Evolutionary conservation across 2,113 vertebrate species (phyloP).

Genomic region (Etheostoma spectabile): DNA sequence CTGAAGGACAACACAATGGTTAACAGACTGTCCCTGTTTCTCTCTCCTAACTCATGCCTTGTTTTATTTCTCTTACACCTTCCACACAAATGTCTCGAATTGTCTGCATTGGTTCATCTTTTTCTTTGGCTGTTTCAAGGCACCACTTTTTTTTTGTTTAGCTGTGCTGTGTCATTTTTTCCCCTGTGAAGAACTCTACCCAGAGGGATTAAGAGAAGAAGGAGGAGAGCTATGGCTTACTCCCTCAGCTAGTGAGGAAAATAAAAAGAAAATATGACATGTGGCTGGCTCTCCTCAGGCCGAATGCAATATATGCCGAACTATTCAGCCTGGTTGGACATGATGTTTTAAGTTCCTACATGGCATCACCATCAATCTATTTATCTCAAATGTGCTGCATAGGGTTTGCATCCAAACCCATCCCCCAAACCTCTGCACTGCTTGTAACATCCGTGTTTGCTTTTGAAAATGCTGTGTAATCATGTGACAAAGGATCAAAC

Average conservation of each 20-base stretch:
- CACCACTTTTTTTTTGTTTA: not conserved
- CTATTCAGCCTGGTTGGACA: not conserved
- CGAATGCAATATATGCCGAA: not conserved
- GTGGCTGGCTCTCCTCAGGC: not conserved
- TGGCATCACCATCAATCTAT: not conserved
- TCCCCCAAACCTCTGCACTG: not conserved
- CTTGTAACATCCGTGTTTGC: not conserved
- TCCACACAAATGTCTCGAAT: not conserved
- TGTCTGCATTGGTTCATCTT: conserved; percentile 1
- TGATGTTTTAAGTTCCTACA: conserved; percentile 1
- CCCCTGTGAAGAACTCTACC: not conserved
- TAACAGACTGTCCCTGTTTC: not conserved
- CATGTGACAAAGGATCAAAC: no score
- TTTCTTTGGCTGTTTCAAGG: not conserved
- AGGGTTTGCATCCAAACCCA: not conserved
- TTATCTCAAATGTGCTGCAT: not conserved
- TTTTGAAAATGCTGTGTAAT: not conserved
- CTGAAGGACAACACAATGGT: no score
- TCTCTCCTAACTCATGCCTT: not conserved
- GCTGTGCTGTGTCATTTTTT: not conserved
- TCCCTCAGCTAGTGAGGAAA: conserved; percentile 15
- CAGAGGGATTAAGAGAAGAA: not conserved
- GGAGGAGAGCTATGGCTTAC: not conserved
- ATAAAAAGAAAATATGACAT: conserved; percentile 7
- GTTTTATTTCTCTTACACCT: not conserved